Base-by-base conservation (phyloP, 2,113 vertebrate genomes). In the Ptilorrhoa leucosticta region DNA sequence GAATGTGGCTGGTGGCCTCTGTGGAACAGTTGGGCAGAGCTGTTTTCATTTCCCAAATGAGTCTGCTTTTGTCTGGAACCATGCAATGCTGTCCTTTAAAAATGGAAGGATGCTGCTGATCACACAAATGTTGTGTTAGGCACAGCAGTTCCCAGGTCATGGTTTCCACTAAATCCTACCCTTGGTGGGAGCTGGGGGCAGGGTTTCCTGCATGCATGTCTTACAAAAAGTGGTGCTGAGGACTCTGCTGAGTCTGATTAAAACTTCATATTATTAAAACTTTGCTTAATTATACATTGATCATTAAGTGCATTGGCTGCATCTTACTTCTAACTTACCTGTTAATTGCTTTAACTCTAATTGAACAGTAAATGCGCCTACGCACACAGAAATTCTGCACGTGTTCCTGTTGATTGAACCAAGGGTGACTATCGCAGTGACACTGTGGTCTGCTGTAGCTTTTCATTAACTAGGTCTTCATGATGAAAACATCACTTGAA, bases 11-110 rank as follows among this genome's bases (percentile, higher is more conserved):
- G 28, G 18, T 83, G 37, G 15, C n/a, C n/a, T 69, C 44, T 57
- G 24, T 77, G 64, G 58, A 18, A 61, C 0, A 0, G 9, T 19
- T 51, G 14, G 24, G 27, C 35, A 87, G 72, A 80, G 13, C 16
- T 47, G 15, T 73, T 91, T 87, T 76, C 2, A 2, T 72, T 68
- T 87, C 48, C 40, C 24, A 37, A 6, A 33, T 21, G 51, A 72
- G 14, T 28, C 18, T 2, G 2, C 6, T 33, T 89, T 89, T 87
- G 11, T 71, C 61, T 79, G 73, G 54, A 69, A 31, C 11, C 26
- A 45, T 70, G 33, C 17, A 31, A 4, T 60, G 37, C 19, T 87
- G 50, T 40, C 31, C 37, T 65, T 72, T 50, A 47, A 64, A 65
- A 72, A 39, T 15, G 16, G 15, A 53, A 83, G 68, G 40, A 45